Base-by-base conservation (phyloP, 2,888 invertebrate species). In the Agonopterix alstromeriana region DNA sequence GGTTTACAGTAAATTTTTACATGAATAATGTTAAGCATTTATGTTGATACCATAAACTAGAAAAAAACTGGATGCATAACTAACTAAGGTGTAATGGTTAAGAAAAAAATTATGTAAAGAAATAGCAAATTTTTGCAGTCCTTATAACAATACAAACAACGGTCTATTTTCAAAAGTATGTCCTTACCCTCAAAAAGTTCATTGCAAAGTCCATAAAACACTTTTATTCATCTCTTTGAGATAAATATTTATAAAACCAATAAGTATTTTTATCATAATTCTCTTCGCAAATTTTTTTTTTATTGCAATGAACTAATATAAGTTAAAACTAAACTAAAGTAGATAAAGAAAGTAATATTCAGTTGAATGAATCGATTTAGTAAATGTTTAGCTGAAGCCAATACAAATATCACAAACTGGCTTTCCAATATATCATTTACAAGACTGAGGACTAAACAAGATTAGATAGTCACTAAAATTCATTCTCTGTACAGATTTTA, bases 401-500 rank as follows among this genome's bases (percentile, higher is more conserved):
- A 73, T 77, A 74, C 60, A 75, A 73, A 75, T 85, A 86, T 83
- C 84, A 86, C 84, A 85, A 81, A 73, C 69, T 75, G 73, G 72
- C 73, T 70, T 77, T 76, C 71, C 70, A 71, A 70, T 69, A 69
- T 70, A 74, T 66, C 68, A 67, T 71, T 63, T 70, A 61, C 62
- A 70, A 63, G 67, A 70, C 62, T 60, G 60, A 53, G 61, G 67
- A 61, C 11, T 42, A 51, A 49, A 43, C 27, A 27, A 27, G 27
- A 56, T 53, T 52, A 51, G 58, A 60, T 56, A 65, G 68, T 71
- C 75, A 78, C 79, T 74, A 82, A 82, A 85, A 86, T 82, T 82
- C 78, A 76, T 81, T 77, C 72, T 73, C 73, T 80, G 68, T 79
- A 84, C 77, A 83, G 70, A 70, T 76, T 76, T 72, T 63, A 69